Conservation (phyloP, 2,888 invertebrate species). For the Drosophila maculinotata region DNA sequence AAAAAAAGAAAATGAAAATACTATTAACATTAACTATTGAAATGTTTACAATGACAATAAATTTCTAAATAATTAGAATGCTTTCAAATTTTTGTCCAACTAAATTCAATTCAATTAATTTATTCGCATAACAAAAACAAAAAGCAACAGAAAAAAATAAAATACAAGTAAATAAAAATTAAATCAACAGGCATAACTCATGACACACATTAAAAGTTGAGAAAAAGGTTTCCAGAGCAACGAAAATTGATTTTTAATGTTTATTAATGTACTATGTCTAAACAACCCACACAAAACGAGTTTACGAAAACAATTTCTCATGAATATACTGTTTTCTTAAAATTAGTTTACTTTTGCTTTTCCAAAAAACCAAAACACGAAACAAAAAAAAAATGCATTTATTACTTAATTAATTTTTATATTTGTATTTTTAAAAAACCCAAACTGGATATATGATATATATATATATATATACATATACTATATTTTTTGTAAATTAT, state of each 20-base stretch:
- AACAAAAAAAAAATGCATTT: conserved; percentile 70
- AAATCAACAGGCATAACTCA: conserved; percentile 13
- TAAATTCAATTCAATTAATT: conserved; percentile 53
- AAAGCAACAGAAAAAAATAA: conserved; percentile 14
- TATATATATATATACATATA: conserved; percentile 46
- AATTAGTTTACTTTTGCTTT: conserved; percentile 66
- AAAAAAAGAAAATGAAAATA: conserved; percentile 29
- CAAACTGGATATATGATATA: conserved; percentile 39
- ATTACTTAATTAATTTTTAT: conserved; percentile 80
- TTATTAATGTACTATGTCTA: conserved; percentile 33
- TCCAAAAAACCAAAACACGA: conserved; percentile 54
- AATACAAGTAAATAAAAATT: conserved; percentile 11
- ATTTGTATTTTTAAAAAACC: conserved; percentile 64
- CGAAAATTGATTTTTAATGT: conserved; percentile 69
- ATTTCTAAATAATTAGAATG: conserved; percentile 71
- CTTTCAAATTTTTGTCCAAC: conserved; percentile 54
- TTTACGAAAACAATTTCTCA: conserved; percentile 15
- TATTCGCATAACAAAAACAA: conserved; percentile 25
- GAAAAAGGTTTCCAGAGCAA: conserved; percentile 77
- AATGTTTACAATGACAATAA: conserved; percentile 81
- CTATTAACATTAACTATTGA: conserved; percentile 62
- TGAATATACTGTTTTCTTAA: conserved; percentile 8
- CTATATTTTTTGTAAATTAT: conserved; percentile 74
- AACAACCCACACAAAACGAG: conserved; percentile 3
- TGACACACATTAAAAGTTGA: conserved; percentile 7